Base-by-base conservation (phyloP, 2,113 vertebrate species). In the Hemicordylus capensis region DNA sequence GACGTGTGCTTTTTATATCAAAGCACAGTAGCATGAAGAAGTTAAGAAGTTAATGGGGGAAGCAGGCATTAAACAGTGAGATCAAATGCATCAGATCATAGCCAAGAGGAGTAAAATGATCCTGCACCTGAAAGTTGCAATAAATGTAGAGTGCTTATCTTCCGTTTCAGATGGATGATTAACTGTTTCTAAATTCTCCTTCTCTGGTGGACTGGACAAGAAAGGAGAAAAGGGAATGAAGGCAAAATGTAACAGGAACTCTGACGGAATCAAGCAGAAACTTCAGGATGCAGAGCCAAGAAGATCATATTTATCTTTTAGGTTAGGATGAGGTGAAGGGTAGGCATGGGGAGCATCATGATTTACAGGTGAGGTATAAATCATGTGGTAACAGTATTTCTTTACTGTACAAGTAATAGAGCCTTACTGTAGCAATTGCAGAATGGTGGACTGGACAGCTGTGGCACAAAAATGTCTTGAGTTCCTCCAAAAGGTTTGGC, bases 21-120 rank as follows among this genome's bases (percentile, higher is more conserved):
- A 79, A 86, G 87, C 81, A 66, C 81, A 28, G 92, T 88, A 92
- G 91, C 88, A 89, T 26, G 48, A 1, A 64, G 92, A 92, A 92
- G 91, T 82, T 37, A 79, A 82, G 87, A 88, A 89, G 85, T 91
- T 92, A 92, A 91, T 92, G 88, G 90, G 78, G 89, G 88, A 86
- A 92, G 86, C 20, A 88, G 81, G 91, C 87, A 94, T 91, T 91
- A 91, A 88, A 91, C 88, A 89, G 90, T 84, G 89, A 94, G 90
- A 94, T 94, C 93, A 95, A 94, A 95, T 92, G 70, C 86, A 46
- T 31, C 91, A 87, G 81, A 89, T 89, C 91, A 92, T 81, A 89
- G 92, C 89, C 91, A 82, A 79, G 70, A 92, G 93, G 90, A 93
- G 92, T 87, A 93, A 93, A 92, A 77, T 3, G 34, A 39, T 79